These are phyloP conservation scores for Opisthocomus hoazin DNA, from an alignment of 2,113 vertebrate species.

Conservation along the genomic window DNA sequence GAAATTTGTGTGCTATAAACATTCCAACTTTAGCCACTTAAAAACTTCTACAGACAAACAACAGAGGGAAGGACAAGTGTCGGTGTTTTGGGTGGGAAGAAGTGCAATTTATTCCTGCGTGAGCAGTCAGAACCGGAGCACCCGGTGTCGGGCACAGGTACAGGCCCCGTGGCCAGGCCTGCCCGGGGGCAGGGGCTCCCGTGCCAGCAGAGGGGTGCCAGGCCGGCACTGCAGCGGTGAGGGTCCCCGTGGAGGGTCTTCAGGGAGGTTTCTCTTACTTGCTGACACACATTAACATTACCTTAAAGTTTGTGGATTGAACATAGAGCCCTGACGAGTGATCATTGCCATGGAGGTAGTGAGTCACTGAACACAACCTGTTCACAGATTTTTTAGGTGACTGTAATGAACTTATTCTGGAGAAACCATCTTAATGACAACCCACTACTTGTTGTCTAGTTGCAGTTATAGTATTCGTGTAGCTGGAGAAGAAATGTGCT, in stretches of 20 bases:
- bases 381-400: not conserved
- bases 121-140: not conserved
- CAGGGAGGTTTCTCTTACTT: not conserved
- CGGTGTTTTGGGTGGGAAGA: not conserved
- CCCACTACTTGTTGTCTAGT: not conserved
- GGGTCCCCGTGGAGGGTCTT: not conserved
- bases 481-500: not conserved
- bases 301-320: not conserved
- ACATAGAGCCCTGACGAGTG: rapidly evolving
- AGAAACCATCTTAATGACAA: not conserved
- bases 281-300: not conserved
- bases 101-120: not conserved
- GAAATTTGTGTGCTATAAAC: not conserved
- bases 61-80: not conserved
- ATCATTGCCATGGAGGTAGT: not conserved
- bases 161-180: not conserved
- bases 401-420: not conserved
- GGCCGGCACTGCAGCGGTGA: rapidly evolving
- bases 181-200: not conserved
- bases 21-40: not conserved
- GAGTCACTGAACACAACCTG: not conserved
- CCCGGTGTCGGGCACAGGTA: rapidly evolving
- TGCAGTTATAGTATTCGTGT: not conserved
- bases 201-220: not conserved
- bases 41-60: not conserved